Evolutionary conservation across 2,113 vertebrate genomes (phyloP), one percentile per base, ranked within the genome.

Genomic region (Terrapene triunguis): DNA sequence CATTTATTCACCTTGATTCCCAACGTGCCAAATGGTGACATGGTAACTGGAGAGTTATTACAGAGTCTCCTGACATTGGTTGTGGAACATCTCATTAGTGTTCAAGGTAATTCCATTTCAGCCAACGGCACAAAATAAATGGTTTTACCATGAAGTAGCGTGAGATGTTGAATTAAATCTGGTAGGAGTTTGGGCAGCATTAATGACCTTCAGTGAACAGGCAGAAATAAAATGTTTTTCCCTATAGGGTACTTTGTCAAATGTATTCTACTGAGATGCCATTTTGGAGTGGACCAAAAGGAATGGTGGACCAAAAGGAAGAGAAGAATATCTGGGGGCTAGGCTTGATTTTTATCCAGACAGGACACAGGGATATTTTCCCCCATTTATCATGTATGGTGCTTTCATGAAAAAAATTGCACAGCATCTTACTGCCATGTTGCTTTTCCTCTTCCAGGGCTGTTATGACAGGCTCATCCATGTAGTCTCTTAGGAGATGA

Each of bases 301-400:
- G 42, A 38, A 78, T 96, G 72, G 13, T 85, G 38, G 48, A 87
- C 2, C 9, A 85, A 27, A 54, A 90, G 53, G 62, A 82, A 86
- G 22, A 6, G 19, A 32, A 0, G 55, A 84, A 55, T 29, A 92
- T 87, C 88, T 72, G 17, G 38, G 93, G 32, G 5, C 29, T 69
- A 55, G 1, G 0, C 17, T 90, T 95, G 16, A 93, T 87, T 91
- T 85, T 8, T 72, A 78, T 38, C 47, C 0, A 7, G 38, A 95
- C 88, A 89, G 32, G 76, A 91, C 89, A 85, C 22, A 86, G 87
- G 87, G 88, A 91, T 93, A 80, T 94, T 95, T 50, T 13, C 85
- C 83, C 90, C 54, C 35, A 84, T 89, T 94, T 91, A 91, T 59
- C 76, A 96, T 80, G 27, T 87, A 80, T 2, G 65, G 44, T 85